Evolutionary conservation across 2,113 vertebrate genomes (phyloP), one percentile per base, ranked within the genome.

Genomic region (Hippocampus comes): DNA sequence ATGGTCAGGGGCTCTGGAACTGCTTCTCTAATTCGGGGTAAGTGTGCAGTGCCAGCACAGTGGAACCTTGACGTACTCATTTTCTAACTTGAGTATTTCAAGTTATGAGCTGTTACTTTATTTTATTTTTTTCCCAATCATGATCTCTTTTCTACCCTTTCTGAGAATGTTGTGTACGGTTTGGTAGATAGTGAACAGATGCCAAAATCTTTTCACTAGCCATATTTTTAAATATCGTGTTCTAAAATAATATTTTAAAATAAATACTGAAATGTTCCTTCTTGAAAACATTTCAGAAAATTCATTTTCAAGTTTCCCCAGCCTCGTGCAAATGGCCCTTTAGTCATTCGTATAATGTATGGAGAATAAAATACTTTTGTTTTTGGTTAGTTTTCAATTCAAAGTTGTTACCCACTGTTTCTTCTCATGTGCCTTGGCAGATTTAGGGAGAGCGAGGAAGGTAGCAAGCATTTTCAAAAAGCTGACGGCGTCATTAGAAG

Each of bases 1-100:
- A 95, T 1, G 97, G 97, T 48, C 97, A 98, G 86, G 97, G 97
- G 41, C 84, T 99, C 1, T 99, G 97, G 97, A 98, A 95, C 87
- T 98, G 95, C 90, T 98, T 98, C 89, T 96, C 95, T 86, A 96
- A 95, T 92, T 96, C 96, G 0, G 76, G 89, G 89, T 91, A 87
- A 56, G 82, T 0, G 8, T 20, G 8, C 68, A 64, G 9, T 20
- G 18, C 12, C 63, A 42, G 11, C 23, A 38, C 60, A 63, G 60
- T 20, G 11, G 2, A 9, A 21, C 3, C 17, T 41, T 59, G 57
- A 17, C 23, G 5, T 38, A 38, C 34, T 38, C 34, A 38, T 38
- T 6, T 38, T 38, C 34, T 6, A 38, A 38, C 34, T 7, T 38
- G 34, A 38, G 34, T 38, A 38, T 38, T 38, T 38, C 34, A 38